phyloP scores from a whole-genome alignment of 2,888 invertebrate species.

The Nemoura dubitans region DNA sequence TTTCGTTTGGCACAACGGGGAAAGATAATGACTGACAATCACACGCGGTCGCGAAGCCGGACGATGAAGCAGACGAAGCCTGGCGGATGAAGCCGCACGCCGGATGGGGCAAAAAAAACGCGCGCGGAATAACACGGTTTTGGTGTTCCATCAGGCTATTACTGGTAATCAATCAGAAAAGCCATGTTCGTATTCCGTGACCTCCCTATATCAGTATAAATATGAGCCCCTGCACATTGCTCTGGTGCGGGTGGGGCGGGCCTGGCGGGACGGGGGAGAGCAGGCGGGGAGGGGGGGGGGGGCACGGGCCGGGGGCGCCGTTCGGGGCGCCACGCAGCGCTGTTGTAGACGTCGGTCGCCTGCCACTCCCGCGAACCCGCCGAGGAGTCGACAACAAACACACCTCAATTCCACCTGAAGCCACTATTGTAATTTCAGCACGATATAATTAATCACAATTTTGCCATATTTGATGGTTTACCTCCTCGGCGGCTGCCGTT shows the following conservation, averaged over 20 bases:
- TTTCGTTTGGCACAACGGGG: background rate
- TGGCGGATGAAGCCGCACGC: background rate
- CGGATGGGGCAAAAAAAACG: background rate
- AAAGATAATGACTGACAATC: conserved; percentile 7
- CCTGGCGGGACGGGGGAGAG: background rate
- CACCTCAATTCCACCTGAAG: conserved; percentile 24
- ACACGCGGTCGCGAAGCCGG: background rate
- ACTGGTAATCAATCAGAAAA: conserved; percentile 38
- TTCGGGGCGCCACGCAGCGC: background rate
- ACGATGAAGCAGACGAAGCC: no score
- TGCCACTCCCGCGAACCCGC: conserved; percentile 15
- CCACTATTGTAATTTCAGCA: conserved; percentile 27
- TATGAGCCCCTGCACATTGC: conserved; percentile 1
- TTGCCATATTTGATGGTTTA: conserved; percentile 15
- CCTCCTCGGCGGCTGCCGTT: background rate
- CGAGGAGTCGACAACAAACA: conserved; percentile 8
- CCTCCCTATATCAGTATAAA: conserved; percentile 40
- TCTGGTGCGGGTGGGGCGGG: background rate
- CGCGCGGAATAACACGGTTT: conserved; percentile 31
- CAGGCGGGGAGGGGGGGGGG: background rate
- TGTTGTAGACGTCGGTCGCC: background rate
- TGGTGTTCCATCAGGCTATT: conserved; percentile 20
- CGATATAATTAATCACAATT: conserved; percentile 37
- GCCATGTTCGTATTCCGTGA: conserved; percentile 24
- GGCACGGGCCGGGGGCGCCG: background rate